These are phyloP conservation scores for Tokudaia muenninki DNA, from an alignment of 2,797 vertebrate genomes.

Conservation along the genomic window DNA sequence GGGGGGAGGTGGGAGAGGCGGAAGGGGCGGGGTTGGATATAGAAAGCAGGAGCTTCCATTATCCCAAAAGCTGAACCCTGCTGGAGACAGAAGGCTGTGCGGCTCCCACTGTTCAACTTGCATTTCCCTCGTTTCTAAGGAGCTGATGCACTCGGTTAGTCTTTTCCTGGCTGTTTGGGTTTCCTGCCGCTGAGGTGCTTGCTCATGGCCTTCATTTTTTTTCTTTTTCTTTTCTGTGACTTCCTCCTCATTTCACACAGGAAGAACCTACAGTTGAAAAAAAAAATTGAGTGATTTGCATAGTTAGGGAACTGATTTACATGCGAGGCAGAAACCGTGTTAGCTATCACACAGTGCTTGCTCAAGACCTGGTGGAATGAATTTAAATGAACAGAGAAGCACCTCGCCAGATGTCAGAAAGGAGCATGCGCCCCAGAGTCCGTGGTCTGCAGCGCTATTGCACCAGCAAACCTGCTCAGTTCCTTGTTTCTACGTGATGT, in stretches of 20 bases:
- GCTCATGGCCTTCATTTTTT: background rate
- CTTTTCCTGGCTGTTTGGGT: background rate
- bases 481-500: background rate
- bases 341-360: background rate
- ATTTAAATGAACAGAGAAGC: background rate
- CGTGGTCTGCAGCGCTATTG: background rate
- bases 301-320: background rate
- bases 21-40: background rate
- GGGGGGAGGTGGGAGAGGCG: background rate
- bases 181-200: background rate
- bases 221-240: background rate
- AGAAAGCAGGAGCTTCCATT: background rate
- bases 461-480: background rate
- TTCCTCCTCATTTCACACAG: background rate
- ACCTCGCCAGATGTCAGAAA: background rate
- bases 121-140: background rate
- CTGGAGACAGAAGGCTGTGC: background rate
- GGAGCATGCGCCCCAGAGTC: background rate
- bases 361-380: background rate
- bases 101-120: background rate
- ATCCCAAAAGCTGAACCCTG: background rate
- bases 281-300: background rate
- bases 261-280: background rate
- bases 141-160: background rate
- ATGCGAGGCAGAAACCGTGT: background rate